Conservation (phyloP, 2,888 invertebrate species). For the Cryptocephalus moraei region DNA sequence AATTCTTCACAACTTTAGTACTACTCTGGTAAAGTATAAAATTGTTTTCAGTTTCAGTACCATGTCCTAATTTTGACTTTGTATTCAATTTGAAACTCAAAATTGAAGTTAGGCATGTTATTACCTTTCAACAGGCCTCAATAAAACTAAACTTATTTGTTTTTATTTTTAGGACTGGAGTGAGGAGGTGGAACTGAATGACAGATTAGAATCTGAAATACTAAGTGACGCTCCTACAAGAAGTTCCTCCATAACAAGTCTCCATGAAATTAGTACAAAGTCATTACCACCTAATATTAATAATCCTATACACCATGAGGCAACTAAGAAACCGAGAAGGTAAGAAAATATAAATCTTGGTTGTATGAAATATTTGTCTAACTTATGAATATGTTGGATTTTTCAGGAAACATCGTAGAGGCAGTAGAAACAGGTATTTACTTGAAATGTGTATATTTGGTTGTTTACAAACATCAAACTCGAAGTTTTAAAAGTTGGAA, state of each 20-base stretch:
- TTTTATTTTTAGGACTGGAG: constrained; percentile 44
- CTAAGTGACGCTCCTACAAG: constrained; percentile 39
- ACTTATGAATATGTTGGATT: constrained; percentile 1
- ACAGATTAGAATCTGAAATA: constrained; percentile 40
- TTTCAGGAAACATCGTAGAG: constrained; percentile 22
- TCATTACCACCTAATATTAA: constrained; percentile 23
- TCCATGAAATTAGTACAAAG: constrained; percentile 32
- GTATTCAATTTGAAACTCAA: too few species aligned
- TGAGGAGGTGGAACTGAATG: constrained; percentile 48
- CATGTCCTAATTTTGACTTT: too few species aligned
- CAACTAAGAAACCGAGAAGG: not conserved
- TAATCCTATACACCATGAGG: constrained; percentile 22
- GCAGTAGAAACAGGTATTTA: constrained; percentile 24
- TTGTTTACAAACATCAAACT: too few species aligned
- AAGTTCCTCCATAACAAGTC: constrained; percentile 45
- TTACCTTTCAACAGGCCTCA: too few species aligned
- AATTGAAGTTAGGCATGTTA: too few species aligned
- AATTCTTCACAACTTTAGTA: too few species aligned
- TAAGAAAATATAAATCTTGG: not conserved
- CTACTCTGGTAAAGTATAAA: too few species aligned
- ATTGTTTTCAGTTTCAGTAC: too few species aligned
- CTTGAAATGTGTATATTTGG: not conserved
- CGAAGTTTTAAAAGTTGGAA: too few species aligned
- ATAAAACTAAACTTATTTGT: not conserved
- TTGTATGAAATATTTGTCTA: not conserved